phyloP scores from a whole-genome alignment of 2,888 invertebrate genomes.

The Acanthosepion lycidas region DNA sequence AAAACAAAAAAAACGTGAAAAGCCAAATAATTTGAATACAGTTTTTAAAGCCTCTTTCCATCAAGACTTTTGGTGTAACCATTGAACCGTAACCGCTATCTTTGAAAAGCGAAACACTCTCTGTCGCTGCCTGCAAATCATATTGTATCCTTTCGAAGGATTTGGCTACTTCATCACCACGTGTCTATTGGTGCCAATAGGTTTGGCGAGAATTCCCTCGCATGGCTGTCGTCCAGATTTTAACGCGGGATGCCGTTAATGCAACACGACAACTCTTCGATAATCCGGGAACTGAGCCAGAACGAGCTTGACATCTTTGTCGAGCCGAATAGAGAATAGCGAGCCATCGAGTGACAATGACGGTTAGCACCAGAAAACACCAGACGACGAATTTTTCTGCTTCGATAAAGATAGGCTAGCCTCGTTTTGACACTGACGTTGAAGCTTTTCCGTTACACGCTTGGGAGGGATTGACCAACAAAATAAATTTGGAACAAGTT shows the following conservation, averaged over 20 bases:
- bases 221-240: constrained; percentile 7
- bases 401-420: background rate
- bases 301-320: background rate
- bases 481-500: background rate
- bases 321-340: background rate
- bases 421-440: background rate
- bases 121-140: too few species aligned
- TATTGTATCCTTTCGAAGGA: too few species aligned
- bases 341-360: background rate
- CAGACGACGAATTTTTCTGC: background rate
- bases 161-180: background rate
- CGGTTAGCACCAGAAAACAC: too few species aligned
- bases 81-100: too few species aligned
- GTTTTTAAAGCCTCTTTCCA: too few species aligned
- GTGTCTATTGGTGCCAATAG: background rate
- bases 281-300: background rate
- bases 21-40: too few species aligned
- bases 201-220: constrained; percentile 33
- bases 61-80: too few species aligned
- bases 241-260: background rate
- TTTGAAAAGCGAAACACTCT: too few species aligned
- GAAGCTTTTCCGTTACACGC: background rate
- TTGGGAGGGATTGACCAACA: background rate
- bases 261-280: background rate
- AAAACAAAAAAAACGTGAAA: too few species aligned